Base-by-base conservation (phyloP, 2,888 invertebrate species). In the Lobophora halterata region DNA sequence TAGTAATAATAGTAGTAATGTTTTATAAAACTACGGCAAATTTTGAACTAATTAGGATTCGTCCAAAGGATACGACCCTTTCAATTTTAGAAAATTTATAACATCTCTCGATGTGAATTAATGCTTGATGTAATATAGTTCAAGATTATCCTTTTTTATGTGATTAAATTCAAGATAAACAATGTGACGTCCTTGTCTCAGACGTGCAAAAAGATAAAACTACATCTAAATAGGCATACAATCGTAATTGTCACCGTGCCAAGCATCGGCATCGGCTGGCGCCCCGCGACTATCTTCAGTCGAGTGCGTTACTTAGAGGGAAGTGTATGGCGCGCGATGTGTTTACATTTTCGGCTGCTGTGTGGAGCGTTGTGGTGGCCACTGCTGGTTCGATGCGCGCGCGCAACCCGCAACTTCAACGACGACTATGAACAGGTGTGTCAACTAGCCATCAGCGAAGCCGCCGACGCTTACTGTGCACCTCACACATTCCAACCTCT, bases 311-410 rank as follows among this genome's bases (percentile, higher is more conserved):
- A 81, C 78, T 79, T 81, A 79, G 86, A 63, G 78, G 76, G 83
- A 78, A 78, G 85, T 83, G 85, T 82, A 80, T 83, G 83, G 83
- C 80, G 78, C 78, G 79, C 74, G 69, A 87, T 87, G 87, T 87
- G 87, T 76, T 79, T 86, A 57, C 83, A 86, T 71, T 73, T 87
- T 66, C 85, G 86, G 56, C 79, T 87, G 72, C 71, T 87, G 65
- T 87, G 87, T 73, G 87, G 78, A 57, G 87, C 86, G 69, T 80
- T 87, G 53, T 86, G 87, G 79, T 86, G 87, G 87, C 86, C 85
- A 56, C 62, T 86, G 79, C 72, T 85, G 79, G 63, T 74, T 56
- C 75, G 87, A 52, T 81, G 77, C 71, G 79, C 76, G 52, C 80
- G 81, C 70, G 80, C 80, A 55, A 63, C 75, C 34, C 73, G 71